Evolutionary conservation across 2,113 vertebrate species (phyloP), one percentile per base, ranked within the genome.

Genomic region (Rhodinocichla rosea): DNA sequence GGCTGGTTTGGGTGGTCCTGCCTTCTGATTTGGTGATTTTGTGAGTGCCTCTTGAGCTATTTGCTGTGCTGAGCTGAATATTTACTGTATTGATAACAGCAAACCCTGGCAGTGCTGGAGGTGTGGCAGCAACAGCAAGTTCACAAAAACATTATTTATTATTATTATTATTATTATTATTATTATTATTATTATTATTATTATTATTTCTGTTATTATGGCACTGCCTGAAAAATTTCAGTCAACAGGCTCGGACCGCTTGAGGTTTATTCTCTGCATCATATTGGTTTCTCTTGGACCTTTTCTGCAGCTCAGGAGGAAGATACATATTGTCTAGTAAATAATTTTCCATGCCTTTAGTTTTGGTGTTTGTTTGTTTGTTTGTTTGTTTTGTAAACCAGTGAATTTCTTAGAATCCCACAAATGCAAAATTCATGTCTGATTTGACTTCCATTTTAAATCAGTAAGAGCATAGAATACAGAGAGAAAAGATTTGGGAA

Each of bases 1-100:
- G 87, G 60, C 94, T 94, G 80, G 91, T 97, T 85, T 83, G 80
- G 92, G 89, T 87, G 97, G 39, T 77, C 57, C 81, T 96, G 28
- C 75, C 52, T 77, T 86, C 89, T 84, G 79, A 74, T 95, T 94
- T 69, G 83, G 65, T 68, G 95, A 89, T 94, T 80, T 19, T 45
- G 30, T 92, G 92, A 78, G 35, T 89, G 52, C 37, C 84, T 95
- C 68, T 76, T 81, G 82, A 83, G 39, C 68, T 65, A 6, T 93
- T 90, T 86, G 79, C 85, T 83, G 78, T 76, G 83, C 83, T 90
- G 94, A 96, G 81, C 77, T 71, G 84, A 78, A 74, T 90, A 64
- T 96, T 96, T 92, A 55, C 56, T 90, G 75, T 69, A 65, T 50
- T 47, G 83, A 33, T 71, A 92, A 19, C 69, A 77, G 68, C 76